Percentiles rank a stretch among this genome's conserved stretches.
Evolutionary conservation across 2,797 vertebrate genomes (phyloP).

Genomic region (Rhynchotus rufescens): DNA sequence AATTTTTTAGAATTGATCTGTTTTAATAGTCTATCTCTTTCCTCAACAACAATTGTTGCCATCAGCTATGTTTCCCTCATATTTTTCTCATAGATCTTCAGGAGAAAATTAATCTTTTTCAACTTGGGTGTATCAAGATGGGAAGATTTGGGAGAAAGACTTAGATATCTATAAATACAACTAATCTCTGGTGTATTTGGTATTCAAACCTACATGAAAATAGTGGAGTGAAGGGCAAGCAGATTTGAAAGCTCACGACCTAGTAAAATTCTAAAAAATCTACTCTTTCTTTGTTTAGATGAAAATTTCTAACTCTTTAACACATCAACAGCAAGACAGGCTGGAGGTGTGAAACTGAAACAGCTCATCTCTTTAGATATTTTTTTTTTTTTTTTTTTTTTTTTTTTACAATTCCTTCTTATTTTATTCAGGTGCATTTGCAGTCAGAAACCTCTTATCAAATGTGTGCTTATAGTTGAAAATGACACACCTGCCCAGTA

Average conservation of each 20-base stretch:
- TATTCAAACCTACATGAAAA: constrained; percentile 16
- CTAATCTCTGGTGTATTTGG: constrained; percentile 15
- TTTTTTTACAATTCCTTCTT: constrained; percentile 45
- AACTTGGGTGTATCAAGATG: background rate
- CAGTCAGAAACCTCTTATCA: constrained; percentile 74
- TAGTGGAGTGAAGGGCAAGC: constrained; percentile 16
- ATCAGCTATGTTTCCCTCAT: constrained; percentile 30
- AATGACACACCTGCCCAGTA: constrained; percentile 81
- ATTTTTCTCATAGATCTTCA: constrained; percentile 30
- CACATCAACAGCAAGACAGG: constrained; percentile 38
- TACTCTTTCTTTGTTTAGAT: constrained; percentile 71
- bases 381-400: background rate
- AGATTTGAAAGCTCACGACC: constrained; percentile 62
- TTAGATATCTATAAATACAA: constrained; percentile 48
- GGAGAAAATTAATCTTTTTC: constrained; percentile 34
- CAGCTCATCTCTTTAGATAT: background rate
- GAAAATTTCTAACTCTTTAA: constrained; percentile 60
- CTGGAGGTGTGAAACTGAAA: constrained; percentile 44
- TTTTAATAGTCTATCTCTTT: constrained; percentile 40
- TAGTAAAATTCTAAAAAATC: constrained; percentile 58
- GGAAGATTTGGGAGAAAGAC: constrained; percentile 32
- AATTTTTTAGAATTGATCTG: constrained; percentile 14
- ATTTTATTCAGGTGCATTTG: constrained; percentile 77
- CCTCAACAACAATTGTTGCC: constrained; percentile 34
- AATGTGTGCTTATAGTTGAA: constrained; percentile 71